These are phyloP conservation scores for Scaptodrosophila lebanonensis DNA, from an alignment of 1,140 invertebrate genomes.

Conservation along the genomic window DNA sequence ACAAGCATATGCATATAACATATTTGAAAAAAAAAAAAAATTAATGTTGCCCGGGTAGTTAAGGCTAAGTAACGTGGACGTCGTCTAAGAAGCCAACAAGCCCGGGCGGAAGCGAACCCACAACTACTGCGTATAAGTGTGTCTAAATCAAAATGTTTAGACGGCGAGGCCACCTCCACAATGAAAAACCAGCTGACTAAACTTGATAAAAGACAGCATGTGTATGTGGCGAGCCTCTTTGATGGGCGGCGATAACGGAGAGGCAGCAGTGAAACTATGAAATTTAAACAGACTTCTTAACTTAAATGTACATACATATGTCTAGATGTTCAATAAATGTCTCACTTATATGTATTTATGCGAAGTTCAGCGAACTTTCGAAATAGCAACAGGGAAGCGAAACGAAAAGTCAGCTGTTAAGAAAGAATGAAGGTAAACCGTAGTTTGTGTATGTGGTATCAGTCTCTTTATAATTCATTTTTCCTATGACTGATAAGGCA, in stretches of 20 bases:
- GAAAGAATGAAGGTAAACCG: no score
- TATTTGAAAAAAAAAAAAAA: constrained; percentile 34
- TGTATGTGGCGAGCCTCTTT: constrained; percentile 11
- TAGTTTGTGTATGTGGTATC: no score
- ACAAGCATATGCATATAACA: neutral
- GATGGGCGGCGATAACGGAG: no score
- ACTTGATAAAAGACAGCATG: neutral
- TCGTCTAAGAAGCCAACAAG: constrained; percentile 71
- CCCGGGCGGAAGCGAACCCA: constrained; percentile 47
- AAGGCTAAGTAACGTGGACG: constrained; percentile 60
- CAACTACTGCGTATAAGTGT: neutral
- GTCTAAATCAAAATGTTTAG: constrained; percentile 35
- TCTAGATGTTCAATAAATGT: constrained; percentile 1
- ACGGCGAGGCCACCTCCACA: constrained; percentile 23
- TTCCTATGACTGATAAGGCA: no score
- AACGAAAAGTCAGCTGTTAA: constrained; percentile 25
- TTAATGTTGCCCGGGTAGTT: constrained; percentile 64
- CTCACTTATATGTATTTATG: constrained; percentile 6
- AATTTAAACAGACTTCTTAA: no score
- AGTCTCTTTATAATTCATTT: no score
- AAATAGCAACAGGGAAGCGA: constrained; percentile 15
- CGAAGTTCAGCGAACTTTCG: constrained; percentile 33
- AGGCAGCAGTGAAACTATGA: no score
- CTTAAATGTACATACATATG: constrained; percentile 8
- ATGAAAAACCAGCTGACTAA: constrained; percentile 9